phyloP scores from a whole-genome alignment of 2,888 invertebrate species.

The Bembecia ichneumoniformis region DNA sequence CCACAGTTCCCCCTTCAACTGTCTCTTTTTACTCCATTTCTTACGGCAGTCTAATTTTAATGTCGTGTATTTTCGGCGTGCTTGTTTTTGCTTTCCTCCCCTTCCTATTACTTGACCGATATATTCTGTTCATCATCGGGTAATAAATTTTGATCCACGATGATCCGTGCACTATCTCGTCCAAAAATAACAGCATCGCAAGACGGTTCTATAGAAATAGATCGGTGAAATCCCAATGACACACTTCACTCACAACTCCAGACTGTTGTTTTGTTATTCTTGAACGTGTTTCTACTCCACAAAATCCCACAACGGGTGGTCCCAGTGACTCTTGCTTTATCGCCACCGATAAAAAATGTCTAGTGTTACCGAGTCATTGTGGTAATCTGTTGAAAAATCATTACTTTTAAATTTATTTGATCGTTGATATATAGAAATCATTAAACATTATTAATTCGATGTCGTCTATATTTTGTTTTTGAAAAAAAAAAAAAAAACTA shows the following conservation, averaged over 20 bases:
- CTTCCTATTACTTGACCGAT: background rate
- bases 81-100: background rate
- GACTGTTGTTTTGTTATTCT: conserved; percentile 10
- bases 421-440: too few relatives aligned
- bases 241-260: conserved; percentile 43
- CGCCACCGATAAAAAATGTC: conserved; percentile 7
- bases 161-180: conserved; percentile 36
- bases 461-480: too few relatives aligned
- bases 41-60: background rate
- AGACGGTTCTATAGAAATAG: conserved; percentile 35
- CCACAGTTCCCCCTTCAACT: background rate
- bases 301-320: conserved; percentile 48
- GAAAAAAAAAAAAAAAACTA: too few relatives aligned
- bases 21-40: background rate
- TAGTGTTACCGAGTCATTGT: background rate
- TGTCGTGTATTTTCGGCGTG: background rate
- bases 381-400: too few relatives aligned
- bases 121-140: conserved; percentile 26
- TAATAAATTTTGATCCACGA: conserved; percentile 47
- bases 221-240: conserved; percentile 52
- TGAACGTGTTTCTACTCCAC: conserved; percentile 24
- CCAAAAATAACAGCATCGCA: conserved; percentile 24
- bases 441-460: too few relatives aligned
- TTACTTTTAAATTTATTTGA: too few relatives aligned
- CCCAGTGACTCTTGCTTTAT: conserved; percentile 26